Conservation (phyloP, 2,888 invertebrate species). For the Stenurella melanura region DNA sequence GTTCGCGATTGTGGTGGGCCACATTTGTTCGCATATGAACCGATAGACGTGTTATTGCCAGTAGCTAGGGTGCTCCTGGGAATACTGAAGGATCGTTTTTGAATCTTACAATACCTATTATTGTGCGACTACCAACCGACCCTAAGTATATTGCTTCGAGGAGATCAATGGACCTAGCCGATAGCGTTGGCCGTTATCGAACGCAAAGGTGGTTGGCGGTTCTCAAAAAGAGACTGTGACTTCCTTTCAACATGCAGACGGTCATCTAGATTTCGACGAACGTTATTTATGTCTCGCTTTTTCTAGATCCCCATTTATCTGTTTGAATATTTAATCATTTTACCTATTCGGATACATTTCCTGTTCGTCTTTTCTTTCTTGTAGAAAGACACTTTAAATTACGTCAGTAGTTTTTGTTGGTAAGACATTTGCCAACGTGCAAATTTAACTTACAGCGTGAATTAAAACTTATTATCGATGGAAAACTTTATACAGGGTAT, state of each 20-base stretch:
- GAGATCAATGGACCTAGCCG: constrained; percentile 67
- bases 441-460: neutral
- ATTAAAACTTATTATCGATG: too few relatives aligned
- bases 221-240: constrained; percentile 43
- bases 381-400: neutral
- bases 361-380: neutral
- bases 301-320: neutral
- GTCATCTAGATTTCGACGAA: constrained; percentile 39
- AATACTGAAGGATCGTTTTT: constrained; percentile 60
- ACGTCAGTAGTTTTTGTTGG: neutral
- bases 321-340: neutral
- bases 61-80: constrained; percentile 42
- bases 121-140: constrained; percentile 62
- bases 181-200: constrained; percentile 54
- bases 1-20: constrained; percentile 46
- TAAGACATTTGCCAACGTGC: neutral
- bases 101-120: constrained; percentile 69
- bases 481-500: too few relatives aligned
- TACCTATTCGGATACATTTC: neutral
- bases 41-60: constrained; percentile 59
- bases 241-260: constrained; percentile 44
- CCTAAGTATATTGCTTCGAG: constrained; percentile 69
- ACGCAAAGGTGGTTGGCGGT: constrained; percentile 43
- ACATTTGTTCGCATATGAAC: constrained; percentile 60
- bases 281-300: constrained; percentile 16